Percentiles rank a stretch among this genome's conserved stretches.
Conservation (phyloP, 2,113 vertebrate genomes). For the Fregata magnificens region DNA sequence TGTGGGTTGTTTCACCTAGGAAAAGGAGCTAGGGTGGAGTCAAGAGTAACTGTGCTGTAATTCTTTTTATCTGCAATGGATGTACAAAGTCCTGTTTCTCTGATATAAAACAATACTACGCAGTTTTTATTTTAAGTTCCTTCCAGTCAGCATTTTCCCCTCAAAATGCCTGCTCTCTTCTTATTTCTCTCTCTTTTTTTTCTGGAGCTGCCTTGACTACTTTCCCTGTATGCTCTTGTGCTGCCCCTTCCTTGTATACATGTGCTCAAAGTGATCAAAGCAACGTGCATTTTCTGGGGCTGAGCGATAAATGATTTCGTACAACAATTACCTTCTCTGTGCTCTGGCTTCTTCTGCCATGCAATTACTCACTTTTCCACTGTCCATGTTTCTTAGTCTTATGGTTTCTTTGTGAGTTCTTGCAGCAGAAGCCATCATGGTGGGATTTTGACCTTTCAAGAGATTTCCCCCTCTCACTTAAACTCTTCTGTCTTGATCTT, state of each 20-base stretch:
- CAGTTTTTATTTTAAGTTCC: neutral
- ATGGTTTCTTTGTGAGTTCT: neutral
- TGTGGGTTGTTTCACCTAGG: neutral
- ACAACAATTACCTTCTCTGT: neutral
- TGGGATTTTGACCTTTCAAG: neutral
- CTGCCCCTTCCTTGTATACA: neutral
- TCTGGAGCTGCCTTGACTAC: neutral
- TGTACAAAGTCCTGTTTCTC: slow-evolving; percentile 34
- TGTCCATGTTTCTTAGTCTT: neutral
- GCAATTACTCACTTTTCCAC: neutral
- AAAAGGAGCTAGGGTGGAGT: neutral
- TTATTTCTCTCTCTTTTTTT: neutral
- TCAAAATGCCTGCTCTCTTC: neutral
- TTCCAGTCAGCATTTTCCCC: neutral
- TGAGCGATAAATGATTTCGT: neutral
- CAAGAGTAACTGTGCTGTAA: neutral
- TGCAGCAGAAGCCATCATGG: neutral
- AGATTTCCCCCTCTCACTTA: neutral
- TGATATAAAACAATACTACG: neutral
- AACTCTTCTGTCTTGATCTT: neutral
- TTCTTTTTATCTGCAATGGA: neutral
- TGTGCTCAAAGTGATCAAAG: neutral
- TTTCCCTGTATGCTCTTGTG: neutral
- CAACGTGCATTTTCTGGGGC: neutral
- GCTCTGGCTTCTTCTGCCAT: neutral